phyloP scores from a whole-genome alignment of 2,113 vertebrate genomes.

The Gallinago paraguaiae region DNA sequence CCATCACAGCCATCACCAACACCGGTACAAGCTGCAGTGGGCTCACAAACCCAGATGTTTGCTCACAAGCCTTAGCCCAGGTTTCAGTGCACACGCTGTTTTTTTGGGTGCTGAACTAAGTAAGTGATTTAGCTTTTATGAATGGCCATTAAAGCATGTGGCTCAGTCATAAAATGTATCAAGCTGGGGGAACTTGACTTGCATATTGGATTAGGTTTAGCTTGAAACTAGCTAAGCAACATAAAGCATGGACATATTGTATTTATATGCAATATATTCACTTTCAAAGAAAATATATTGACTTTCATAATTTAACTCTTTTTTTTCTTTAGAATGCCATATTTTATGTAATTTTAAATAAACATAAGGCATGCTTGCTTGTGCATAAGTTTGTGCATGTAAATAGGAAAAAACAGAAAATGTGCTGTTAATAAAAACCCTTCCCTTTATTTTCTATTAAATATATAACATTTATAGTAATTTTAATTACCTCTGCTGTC shows the following conservation, averaged over 20 bases:
- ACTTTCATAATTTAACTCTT: neutral
- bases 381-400: neutral
- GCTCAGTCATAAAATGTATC: neutral
- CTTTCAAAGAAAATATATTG: neutral
- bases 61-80: neutral
- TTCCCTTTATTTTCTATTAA: neutral
- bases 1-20: fast-evolving
- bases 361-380: neutral
- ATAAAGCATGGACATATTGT: neutral
- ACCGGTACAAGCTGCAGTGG: neutral
- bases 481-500: neutral
- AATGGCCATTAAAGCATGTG: neutral
- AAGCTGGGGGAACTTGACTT: neutral
- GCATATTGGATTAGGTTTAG: neutral
- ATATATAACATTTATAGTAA: neutral
- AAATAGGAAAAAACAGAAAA: neutral
- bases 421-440: neutral
- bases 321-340: neutral
- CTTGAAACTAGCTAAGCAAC: neutral
- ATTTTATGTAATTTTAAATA: neutral
- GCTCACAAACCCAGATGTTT: too few species aligned
- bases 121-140: neutral
- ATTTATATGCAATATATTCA: neutral
- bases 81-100: neutral
- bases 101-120: neutral